A percentile compares a stretch with the other conserved stretches of the same genome.
These are phyloP conservation scores for Drosophila murphyi DNA, from an alignment of 1,140 invertebrate species.

Conservation along the genomic window DNA sequence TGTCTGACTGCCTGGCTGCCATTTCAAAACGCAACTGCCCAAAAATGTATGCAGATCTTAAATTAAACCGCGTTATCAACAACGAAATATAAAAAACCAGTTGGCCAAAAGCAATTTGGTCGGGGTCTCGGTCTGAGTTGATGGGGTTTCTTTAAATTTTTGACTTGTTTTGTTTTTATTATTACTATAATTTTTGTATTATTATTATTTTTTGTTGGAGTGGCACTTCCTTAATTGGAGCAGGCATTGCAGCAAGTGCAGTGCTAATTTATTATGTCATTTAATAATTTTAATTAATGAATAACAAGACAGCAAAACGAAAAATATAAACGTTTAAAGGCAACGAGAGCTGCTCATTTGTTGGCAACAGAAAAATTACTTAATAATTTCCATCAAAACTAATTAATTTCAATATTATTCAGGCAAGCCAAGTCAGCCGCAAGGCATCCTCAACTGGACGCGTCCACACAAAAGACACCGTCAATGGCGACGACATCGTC, in stretches of 20 bases:
- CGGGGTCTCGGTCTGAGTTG: conserved; percentile 51
- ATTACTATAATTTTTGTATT: conserved; percentile 8
- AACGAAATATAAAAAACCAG: conserved; percentile 62
- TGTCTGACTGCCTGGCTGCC: conserved; percentile 9
- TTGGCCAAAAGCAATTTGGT: conserved; percentile 75
- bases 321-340: conserved; percentile 1
- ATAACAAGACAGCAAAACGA: conserved; percentile 41
- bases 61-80: conserved; percentile 79
- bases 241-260: conserved; percentile 76
- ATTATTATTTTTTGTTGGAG: conserved; percentile 48
- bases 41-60: conserved; percentile 82
- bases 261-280: conserved; percentile 80
- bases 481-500: conserved; percentile 1
- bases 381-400: conserved; percentile 83
- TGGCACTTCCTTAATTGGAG: conserved; percentile 81
- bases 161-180: neutral
- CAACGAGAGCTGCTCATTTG: conserved; percentile 37
- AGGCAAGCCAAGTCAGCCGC: conserved; percentile 36
- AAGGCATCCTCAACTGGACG: conserved; percentile 46
- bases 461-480: conserved; percentile 11
- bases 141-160: conserved; percentile 38
- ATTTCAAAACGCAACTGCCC: conserved; percentile 58
- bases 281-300: conserved; percentile 76
- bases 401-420: conserved; percentile 83
- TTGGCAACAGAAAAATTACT: conserved; percentile 72